Evolutionary conservation across 2,888 invertebrate species (phyloP), one percentile per base, ranked within the genome.

Genomic region (Tryphoninae sp.): DNA sequence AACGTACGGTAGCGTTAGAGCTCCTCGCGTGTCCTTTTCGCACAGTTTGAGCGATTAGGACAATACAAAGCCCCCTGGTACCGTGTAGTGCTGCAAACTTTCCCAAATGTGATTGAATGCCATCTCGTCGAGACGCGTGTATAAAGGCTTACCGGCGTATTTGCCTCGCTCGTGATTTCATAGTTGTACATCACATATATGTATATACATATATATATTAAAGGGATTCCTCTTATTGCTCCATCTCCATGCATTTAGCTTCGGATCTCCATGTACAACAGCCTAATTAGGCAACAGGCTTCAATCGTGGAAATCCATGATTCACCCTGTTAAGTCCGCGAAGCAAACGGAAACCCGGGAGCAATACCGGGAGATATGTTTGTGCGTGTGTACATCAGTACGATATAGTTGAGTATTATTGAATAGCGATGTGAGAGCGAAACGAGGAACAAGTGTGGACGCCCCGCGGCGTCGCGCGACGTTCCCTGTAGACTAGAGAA

Each of bases 281-380:
- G 81, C 84, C 86, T 88, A 89, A 89, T 89, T 89, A 89, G 87
- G 86, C 88, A 86, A 88, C 87, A 86, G 86, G 80, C 84, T 85
- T 80, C 65, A 42, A 62, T 13, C 45, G 26, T 49, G 55, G 16
- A 55, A 65, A 65, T 58, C 55, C 64, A 53, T 23, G 13, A 55
- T 65, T 86, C 81, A 81, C 84, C 85, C 84, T 85, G 87, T 85
- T 86, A 88, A 89, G 88, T 86, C 83, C 84, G 82, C 83, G 83
- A 84, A 87, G 84, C 84, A 86, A 86, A 86, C 84, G 84, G 78
- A 85, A 83, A 74, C 49, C 69, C 51, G 42, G 33, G 62, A 64
- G 40, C 9, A 33, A 9, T 58, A 59, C 19, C 53, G 13, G 16
- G 45, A 58, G 19, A 55, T 76, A 49, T 26, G 22, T 45, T 16